These are phyloP conservation scores for Tetrao urogallus DNA, from an alignment of 2,113 vertebrate genomes.

Conservation along the genomic window DNA sequence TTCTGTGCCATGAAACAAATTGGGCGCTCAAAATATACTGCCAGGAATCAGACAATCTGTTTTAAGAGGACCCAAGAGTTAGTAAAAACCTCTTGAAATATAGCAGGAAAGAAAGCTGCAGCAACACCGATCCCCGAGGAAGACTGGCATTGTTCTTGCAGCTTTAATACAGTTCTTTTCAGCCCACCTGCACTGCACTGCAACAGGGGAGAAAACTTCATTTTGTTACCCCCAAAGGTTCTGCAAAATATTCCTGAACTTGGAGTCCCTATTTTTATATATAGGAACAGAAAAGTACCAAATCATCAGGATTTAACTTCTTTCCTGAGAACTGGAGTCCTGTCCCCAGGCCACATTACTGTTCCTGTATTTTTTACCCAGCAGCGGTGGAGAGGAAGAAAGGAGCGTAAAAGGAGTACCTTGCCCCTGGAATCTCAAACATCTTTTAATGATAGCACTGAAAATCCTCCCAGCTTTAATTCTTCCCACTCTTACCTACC, in stretches of 20 bases:
- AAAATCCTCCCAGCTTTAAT: neutral
- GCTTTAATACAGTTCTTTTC: neutral
- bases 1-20: constrained; percentile 60
- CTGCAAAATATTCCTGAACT: neutral
- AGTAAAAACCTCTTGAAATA: constrained; percentile 57
- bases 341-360: neutral
- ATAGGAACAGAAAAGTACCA: neutral
- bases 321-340: neutral
- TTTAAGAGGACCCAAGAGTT: constrained; percentile 58
- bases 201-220: neutral
- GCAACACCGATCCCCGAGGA: neutral
- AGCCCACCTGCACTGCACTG: neutral
- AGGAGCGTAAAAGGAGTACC: neutral
- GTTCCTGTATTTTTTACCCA: neutral
- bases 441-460: neutral
- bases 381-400: neutral
- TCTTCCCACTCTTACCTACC: neutral
- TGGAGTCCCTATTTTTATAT: neutral
- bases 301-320: neutral
- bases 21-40: constrained; percentile 42
- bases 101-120: constrained; percentile 30
- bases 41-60: constrained; percentile 53
- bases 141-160: neutral
- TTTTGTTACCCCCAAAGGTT: neutral
- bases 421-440: neutral